Conservation (phyloP, 2,113 vertebrate genomes). For the Paradoxurus hermaphroditus region DNA sequence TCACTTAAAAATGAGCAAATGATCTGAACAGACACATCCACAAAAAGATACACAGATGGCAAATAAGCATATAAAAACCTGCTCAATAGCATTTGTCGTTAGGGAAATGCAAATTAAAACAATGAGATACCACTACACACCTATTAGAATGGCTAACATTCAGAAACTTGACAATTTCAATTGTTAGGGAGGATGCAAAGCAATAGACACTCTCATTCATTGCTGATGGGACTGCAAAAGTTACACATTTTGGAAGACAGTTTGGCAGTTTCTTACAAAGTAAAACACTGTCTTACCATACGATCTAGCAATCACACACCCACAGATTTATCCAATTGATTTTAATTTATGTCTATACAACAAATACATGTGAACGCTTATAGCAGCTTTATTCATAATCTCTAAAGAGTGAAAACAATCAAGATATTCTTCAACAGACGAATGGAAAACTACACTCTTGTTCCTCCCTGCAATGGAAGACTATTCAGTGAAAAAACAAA, state of each 20-base stretch:
- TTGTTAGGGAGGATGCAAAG: not conserved
- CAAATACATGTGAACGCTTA: not conserved
- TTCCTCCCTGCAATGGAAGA: not conserved
- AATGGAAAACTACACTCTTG: not conserved
- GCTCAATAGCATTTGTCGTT: not conserved
- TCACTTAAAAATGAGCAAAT: not conserved
- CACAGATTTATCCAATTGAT: not conserved
- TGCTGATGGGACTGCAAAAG: not conserved
- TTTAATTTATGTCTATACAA: not conserved
- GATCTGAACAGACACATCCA: not conserved
- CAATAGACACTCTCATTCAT: not conserved
- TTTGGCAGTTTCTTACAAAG: not conserved
- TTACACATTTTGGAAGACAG: not conserved
- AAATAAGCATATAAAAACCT: not conserved
- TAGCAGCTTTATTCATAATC: not conserved
- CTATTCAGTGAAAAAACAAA: not conserved
- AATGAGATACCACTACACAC: not conserved
- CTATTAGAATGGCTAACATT: not conserved
- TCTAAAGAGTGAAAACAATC: not conserved
- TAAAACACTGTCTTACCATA: not conserved
- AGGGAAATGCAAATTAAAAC: not conserved
- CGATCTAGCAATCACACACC: not conserved
- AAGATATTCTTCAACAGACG: not conserved
- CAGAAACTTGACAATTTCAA: not conserved
- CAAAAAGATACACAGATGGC: not conserved